phyloP scores from a whole-genome alignment of 1,140 invertebrate genomes.

The Piezodorus guildinii region DNA sequence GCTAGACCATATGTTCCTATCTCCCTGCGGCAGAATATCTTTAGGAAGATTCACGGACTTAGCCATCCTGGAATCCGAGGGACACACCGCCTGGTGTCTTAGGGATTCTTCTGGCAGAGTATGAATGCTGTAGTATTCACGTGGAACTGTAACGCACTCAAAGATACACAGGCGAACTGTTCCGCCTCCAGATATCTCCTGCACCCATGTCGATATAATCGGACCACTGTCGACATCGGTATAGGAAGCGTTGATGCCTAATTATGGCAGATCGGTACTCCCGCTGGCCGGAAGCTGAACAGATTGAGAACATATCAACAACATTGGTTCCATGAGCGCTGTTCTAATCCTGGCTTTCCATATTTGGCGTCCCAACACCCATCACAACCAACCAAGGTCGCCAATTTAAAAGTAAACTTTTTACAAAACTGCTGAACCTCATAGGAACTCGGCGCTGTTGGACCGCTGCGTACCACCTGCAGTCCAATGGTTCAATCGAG shows the following conservation, averaged over 20 bases:
- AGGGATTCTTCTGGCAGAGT: constrained; percentile 36
- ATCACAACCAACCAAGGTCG: constrained; percentile 35
- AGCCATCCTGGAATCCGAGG: too few species aligned
- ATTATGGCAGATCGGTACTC: constrained; percentile 31
- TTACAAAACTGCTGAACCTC: constrained; percentile 29
- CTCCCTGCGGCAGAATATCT: too few species aligned
- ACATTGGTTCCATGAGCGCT: constrained; percentile 30
- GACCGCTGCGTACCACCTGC: constrained; percentile 34
- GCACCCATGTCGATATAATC: too few species aligned
- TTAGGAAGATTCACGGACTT: too few species aligned
- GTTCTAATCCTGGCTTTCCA: constrained; percentile 29
- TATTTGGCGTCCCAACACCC: too few species aligned
- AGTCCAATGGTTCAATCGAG: constrained; percentile 11
- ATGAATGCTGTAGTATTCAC: constrained; percentile 30
- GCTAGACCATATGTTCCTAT: background rate
- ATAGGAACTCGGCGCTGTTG: too few species aligned
- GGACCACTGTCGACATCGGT: constrained; percentile 27
- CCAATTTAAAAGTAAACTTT: constrained; percentile 33
- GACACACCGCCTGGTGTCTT: constrained; percentile 30
- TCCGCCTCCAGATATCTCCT: constrained; percentile 21
- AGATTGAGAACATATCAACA: constrained; percentile 28
- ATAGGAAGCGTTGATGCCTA: constrained; percentile 28
- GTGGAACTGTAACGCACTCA: constrained; percentile 28
- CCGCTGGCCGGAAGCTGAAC: constrained; percentile 32
- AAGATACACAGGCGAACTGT: constrained; percentile 29